Conservation (phyloP, 2,797 vertebrate genomes). For the Chlorospingus semifuscus region DNA sequence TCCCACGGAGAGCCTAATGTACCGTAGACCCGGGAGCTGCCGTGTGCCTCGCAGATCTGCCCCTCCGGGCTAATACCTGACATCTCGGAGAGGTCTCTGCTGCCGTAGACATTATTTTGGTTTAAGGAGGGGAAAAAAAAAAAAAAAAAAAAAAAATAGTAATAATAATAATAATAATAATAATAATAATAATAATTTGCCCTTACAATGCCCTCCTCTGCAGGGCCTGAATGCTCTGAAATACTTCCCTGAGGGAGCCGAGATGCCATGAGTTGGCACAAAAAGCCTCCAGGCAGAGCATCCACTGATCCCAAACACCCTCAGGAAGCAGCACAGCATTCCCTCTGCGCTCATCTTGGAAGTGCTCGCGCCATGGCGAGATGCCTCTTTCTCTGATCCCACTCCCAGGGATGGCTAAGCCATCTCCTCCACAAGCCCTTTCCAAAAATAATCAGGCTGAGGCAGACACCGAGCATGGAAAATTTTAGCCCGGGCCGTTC, state of each 20-base stretch:
- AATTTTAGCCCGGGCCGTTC: not conserved
- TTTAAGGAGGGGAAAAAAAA: not conserved
- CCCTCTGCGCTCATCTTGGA: not conserved
- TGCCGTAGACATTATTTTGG: conserved; percentile 78
- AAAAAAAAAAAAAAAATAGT: not conserved
- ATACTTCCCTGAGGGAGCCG: not conserved
- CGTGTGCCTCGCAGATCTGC: conserved; percentile 75
- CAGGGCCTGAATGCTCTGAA: not conserved
- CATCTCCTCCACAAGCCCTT: not conserved
- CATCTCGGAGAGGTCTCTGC: conserved; percentile 79
- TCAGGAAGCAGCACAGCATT: not conserved
- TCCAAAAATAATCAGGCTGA: conserved; percentile 20
- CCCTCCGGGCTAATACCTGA: conserved; percentile 83
- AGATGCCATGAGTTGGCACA: not conserved
- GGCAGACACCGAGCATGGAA: not conserved
- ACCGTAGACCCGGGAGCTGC: conserved; percentile 37
- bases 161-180: not conserved
- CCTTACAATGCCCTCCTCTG: rapidly evolving
- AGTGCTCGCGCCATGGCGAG: rapidly evolving
- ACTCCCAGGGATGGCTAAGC: not conserved
- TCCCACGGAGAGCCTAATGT: conserved; percentile 48
- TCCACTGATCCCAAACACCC: rapidly evolving
- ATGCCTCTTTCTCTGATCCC: not conserved
- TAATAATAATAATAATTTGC: not conserved
- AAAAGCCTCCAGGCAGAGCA: not conserved